Evolutionary conservation across 2,113 vertebrate species (phyloP), one percentile per base, ranked within the genome.

Genomic region (Pygoscelis adeliae): DNA sequence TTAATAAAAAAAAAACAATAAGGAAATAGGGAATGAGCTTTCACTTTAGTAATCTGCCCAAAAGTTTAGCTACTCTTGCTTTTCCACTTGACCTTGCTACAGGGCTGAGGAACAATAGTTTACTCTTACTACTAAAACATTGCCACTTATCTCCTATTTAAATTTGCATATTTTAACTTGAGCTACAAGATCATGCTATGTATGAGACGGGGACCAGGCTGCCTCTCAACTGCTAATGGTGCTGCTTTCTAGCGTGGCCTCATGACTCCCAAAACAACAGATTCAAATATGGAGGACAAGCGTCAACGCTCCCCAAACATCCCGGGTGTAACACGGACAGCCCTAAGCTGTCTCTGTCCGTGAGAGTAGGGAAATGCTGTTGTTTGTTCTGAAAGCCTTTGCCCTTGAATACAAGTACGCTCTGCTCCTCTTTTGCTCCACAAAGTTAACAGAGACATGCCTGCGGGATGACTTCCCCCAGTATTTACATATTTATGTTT

Each of bases 401-500:
- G 93, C 81, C 89, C 91, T 94, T 79, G 74, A 32, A 87, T 12
- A 53, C 77, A 58, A 93, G 66, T 22, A 76, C 83, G 70, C 73
- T 62, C 61, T 70, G 93, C 80, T 91, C 84, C 89, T n/a, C 62
- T 65, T 87, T 42, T 69, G 61, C 74, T 85, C 78, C 87, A 77
- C 30, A 62, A 55, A 92, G 62, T 25, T 94, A 77, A 67, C 88
- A 94, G 42, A 70, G 72, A 82, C 71, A n/a, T 96, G 96, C 95
- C 83, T 93, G 84, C 0, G 9, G 87, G 74, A 87, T 90, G 73
- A 85, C 62, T 91, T 84, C 66, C 62, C 72, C 34, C 77, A 34
- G 23, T 97, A 95, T 97, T 97, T 96, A 94, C 95, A 95, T 89
- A 89, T 66, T 96, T 94, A 77, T 72, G 49, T 62, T 70, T 89